Percentiles rank a stretch among this genome's conserved stretches.
These are phyloP conservation scores for Mormyrops boulengeri DNA, from an alignment of 2,797 vertebrate genomes.

Conservation along the genomic window DNA sequence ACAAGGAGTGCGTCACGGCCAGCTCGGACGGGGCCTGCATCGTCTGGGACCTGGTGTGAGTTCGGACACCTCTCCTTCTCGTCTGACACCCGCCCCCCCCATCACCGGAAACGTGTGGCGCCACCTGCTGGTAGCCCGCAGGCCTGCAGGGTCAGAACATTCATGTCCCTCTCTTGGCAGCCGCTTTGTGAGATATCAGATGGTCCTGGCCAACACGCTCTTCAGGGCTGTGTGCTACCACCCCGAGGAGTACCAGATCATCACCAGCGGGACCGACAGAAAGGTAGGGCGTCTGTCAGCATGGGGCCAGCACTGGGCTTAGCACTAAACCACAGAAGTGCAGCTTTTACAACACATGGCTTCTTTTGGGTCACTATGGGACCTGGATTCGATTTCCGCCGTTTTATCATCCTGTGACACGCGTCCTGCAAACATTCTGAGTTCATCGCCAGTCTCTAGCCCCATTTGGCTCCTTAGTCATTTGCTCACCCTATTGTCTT, in stretches of 20 bases:
- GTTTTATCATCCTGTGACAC: not conserved
- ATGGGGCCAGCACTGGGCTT: not conserved
- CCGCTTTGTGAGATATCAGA: conserved; percentile 69
- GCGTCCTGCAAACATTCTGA: not conserved
- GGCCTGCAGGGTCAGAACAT: not conserved
- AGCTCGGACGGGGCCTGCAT: conserved; percentile 79
- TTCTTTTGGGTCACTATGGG: not conserved
- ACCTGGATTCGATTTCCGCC: not conserved
- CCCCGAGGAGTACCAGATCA: conserved; percentile 78
- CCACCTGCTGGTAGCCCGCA: not conserved
- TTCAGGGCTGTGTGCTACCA: conserved; percentile 82
- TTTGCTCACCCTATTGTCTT: conserved; percentile 21
- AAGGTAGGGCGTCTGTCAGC: conserved; percentile 54
- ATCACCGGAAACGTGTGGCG: not conserved
- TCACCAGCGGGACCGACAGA: conserved; percentile 78
- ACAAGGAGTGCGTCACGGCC: conserved; percentile 73
- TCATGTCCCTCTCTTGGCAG: conserved; percentile 41
- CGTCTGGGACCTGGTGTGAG: conserved; percentile 87
- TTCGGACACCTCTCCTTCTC: not conserved
- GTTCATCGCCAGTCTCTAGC: conserved; percentile 16
- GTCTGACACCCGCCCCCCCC: not conserved
- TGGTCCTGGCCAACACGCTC: conserved; percentile 70
- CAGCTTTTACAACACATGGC: not conserved
- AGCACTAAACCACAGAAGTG: not conserved
- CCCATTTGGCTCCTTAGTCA: conserved; percentile 26